Evolutionary conservation across 1,140 invertebrate species (phyloP).

Genomic region (Caligus rogercresseyi): DNA sequence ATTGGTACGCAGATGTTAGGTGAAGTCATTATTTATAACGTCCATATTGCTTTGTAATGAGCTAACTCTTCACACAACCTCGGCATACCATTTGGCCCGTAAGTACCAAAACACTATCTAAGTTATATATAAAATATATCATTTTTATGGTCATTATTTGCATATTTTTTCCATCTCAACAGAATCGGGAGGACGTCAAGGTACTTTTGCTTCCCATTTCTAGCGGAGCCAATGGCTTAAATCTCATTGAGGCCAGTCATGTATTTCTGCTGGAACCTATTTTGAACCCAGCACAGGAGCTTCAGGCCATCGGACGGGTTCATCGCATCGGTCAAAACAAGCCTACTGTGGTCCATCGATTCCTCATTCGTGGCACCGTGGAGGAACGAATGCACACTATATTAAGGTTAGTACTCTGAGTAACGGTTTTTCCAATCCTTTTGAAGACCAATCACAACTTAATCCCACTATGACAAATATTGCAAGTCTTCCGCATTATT

Average conservation of each 20-base stretch:
- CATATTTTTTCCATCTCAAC: slow-evolving; percentile 24
- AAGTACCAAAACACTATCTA: no score
- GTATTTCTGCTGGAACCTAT: slow-evolving; percentile 56
- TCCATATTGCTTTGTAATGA: no score
- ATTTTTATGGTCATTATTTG: no score
- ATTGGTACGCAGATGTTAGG: no score
- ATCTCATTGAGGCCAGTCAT: slow-evolving; percentile 58
- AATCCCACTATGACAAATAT: no score
- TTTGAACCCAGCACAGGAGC: slow-evolving; percentile 48
- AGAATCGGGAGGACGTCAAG: slow-evolving; percentile 35
- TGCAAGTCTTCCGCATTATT: no score
- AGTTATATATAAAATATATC: no score
- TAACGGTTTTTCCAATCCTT: no score
- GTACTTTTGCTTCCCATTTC: slow-evolving; percentile 47
- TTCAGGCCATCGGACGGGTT: slow-evolving; percentile 56
- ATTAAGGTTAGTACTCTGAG: slow-evolving; percentile 15
- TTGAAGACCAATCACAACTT: no score
- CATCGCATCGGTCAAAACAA: slow-evolving; percentile 62
- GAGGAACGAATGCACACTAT: slow-evolving; percentile 43
- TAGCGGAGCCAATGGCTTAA: slow-evolving; percentile 53
- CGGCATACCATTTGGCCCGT: no score
- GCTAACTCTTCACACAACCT: no score
- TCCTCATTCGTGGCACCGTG: slow-evolving; percentile 48
- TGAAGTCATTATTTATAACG: no score
- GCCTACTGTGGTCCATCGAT: slow-evolving; percentile 35